Percentiles rank a stretch among this genome's conserved stretches.
Evolutionary conservation across 2,888 invertebrate genomes (phyloP).

Genomic region (Pseudococcus jackbeardsleyi): DNA sequence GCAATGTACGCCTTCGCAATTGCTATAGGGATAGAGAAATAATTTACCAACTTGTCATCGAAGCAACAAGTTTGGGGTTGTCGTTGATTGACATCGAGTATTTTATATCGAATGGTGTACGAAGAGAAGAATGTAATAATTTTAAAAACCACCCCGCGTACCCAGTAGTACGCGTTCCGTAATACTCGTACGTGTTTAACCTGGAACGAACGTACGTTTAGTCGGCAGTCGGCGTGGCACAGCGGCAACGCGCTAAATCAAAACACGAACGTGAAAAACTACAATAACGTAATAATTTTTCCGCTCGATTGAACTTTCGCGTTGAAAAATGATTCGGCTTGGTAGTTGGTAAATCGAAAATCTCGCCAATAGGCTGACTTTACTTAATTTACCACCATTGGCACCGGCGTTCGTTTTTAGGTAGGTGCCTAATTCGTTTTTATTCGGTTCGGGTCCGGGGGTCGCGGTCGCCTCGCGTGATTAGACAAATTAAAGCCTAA

Average conservation of each 20-base stretch:
- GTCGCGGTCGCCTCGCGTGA: too few relatives aligned
- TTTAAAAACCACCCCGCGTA: neutral
- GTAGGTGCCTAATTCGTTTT: too few relatives aligned
- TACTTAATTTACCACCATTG: neutral
- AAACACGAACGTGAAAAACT: neutral
- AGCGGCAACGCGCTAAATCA: neutral
- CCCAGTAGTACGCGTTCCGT: neutral
- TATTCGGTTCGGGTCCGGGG: too few relatives aligned
- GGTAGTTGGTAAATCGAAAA: neutral
- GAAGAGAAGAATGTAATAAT: neutral
- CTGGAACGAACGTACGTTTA: too few relatives aligned
- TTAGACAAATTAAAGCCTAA: too few relatives aligned
- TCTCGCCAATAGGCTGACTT: neutral
- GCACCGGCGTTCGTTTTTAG: neutral
- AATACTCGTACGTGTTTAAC: too few relatives aligned
- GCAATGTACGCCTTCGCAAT: too few relatives aligned
- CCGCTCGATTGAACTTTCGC: neutral
- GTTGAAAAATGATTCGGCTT: neutral
- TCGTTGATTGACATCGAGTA: neutral
- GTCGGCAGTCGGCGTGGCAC: too few relatives aligned
- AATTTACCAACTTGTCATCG: neutral
- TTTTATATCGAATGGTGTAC: neutral
- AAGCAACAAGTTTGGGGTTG: neutral
- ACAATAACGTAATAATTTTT: neutral
- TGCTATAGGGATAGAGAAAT: neutral